Evolutionary conservation across 1,140 invertebrate species (phyloP), one percentile per base, ranked within the genome.

Genomic region (Trichonephila inaurata): DNA sequence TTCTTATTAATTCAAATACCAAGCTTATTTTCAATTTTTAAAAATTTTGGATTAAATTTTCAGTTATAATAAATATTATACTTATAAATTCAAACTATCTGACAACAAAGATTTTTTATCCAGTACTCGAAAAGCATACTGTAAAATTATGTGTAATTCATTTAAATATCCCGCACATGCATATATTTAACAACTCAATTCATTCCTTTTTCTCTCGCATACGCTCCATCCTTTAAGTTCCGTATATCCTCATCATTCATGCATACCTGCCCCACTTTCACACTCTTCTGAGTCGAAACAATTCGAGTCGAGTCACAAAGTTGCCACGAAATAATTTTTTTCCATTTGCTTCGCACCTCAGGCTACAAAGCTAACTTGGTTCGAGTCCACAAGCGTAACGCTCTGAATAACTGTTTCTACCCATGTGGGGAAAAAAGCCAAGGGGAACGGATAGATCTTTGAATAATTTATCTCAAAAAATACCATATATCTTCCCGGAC

Each of bases 391-490:
- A 6, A 40, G 72, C 72, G 72, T 51, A 33, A 83, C 82, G 51
- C 21, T 51, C 40, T 24, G 44, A 83, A 83, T 83, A 83, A 83
- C 82, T 24, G 82, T 60, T 83, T 60, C 44, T 83, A 51, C 82
- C 82, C 82, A n/a, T 40, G 40, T 40, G 89, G n/a, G 40, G 51
- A 81, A 77, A n/a, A 89, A 69, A 89, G 24, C 87, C 24, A 33
- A 62, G 28, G 21, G 81, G 69, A n/a, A 24, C 6, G 51, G 72
- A 81, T 18, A 82, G 40, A 44, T 85, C 82, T 92, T 92, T 83
- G 91, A 92, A 92, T 92, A 92, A 92, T 92, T 92, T 92, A 92
- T 85, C 82, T 44, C 64, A 85, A 69, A 92, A 92, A 85, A 92
- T 92, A 28, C 61, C 81, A 92, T 92, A 92, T 92, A 92, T 92